Evolutionary conservation across 2,888 invertebrate genomes (phyloP), one percentile per base, ranked within the genome.

Genomic region (Cinara cedri): DNA sequence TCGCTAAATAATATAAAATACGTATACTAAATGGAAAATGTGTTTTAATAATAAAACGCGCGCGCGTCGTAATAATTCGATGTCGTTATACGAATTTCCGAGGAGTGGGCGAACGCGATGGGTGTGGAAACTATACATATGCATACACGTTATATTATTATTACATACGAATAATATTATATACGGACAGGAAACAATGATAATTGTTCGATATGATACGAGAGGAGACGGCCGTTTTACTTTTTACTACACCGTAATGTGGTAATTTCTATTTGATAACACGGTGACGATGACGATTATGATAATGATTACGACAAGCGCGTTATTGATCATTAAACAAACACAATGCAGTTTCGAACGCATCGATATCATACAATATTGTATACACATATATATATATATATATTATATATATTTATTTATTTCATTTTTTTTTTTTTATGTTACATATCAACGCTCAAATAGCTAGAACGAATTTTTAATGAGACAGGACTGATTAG

Each of bases 241-340:
- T n/a, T n/a, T n/a, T n/a, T n/a, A n/a, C n/a, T 60, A 6, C 42
- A 74, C 34, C 46, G 34, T 42, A 51, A 42, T 34, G n/a, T n/a
- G 51, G 34, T 74, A 42, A 74, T 63, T 63, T 63, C 21, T 19
- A 63, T 63, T 63, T 51, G 63, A 54, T 42, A 34, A 34, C 34
- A 34, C 34, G 34, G 6, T 6, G 34, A 34, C 34, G 34, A 34
- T 34, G 3, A 34, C 34, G 34, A 34, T n/a, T n/a, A 62, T 14
- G 24, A 11, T 8, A 14, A 72, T 49, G 14, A 62, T 62, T 19
- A 51, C 34, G 11, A 63, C 42, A 8, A 65, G 1, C 26, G 46
- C 66, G 57, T 76, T 66, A 76, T 68, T 76, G 76, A 68, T 68
- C 76, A 57, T 68, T 76, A 76, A 76, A 76, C 57, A 76, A 66